These are phyloP conservation scores for Arizona elegans DNA, from an alignment of 2,113 vertebrate species.

Conservation along the genomic window DNA sequence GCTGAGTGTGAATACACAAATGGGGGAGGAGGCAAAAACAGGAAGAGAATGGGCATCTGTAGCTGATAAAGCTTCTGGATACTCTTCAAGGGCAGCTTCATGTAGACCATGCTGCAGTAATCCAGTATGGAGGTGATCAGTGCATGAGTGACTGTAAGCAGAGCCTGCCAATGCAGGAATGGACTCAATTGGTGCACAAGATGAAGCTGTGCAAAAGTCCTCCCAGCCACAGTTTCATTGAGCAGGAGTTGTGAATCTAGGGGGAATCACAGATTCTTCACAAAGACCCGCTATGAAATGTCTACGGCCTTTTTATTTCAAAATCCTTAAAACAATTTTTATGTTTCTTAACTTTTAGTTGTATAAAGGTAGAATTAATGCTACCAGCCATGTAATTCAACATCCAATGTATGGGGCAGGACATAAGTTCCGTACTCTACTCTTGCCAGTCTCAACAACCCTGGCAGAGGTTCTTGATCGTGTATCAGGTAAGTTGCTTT, in stretches of 20 bases:
- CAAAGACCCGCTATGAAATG: background rate
- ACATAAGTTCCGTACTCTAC: slow-evolving; percentile 98
- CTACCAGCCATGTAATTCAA: slow-evolving; percentile 97
- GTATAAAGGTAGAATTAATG: slow-evolving; percentile 98
- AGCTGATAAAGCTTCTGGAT: background rate
- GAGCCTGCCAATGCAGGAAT: background rate
- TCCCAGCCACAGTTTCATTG: background rate
- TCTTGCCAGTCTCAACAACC: slow-evolving; percentile 95
- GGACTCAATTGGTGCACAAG: background rate
- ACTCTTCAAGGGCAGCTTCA: background rate
- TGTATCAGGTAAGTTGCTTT: slow-evolving; percentile 84
- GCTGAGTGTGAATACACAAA: background rate
- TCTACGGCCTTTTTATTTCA: slow-evolving; percentile 30
- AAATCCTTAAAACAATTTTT: slow-evolving; percentile 16
- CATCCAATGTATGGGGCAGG: slow-evolving; percentile 98
- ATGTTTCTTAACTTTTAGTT: slow-evolving; percentile 71
- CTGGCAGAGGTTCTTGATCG: slow-evolving; percentile 95
- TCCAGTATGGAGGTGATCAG: background rate
- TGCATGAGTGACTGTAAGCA: background rate
- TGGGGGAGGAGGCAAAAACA: background rate
- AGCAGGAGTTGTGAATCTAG: background rate
- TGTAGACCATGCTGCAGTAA: background rate
- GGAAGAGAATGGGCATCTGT: background rate
- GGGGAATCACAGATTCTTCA: background rate
- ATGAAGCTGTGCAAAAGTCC: background rate